These are phyloP conservation scores for Lepidochitona cinerea DNA, from an alignment of 2,888 invertebrate genomes.

Conservation along the genomic window DNA sequence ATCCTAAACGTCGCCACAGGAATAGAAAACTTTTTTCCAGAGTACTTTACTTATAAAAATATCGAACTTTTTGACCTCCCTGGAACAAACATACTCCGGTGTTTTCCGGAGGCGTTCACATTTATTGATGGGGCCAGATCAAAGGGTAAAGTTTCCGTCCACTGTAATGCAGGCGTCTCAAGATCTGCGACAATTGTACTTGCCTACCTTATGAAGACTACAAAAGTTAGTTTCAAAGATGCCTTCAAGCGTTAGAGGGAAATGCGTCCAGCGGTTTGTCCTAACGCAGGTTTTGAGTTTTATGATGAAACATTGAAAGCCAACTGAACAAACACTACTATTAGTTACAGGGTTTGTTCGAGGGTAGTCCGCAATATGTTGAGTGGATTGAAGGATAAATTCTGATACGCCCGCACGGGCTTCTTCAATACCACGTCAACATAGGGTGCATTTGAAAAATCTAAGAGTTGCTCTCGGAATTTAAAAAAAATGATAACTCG, in stretches of 20 bases:
- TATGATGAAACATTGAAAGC: too few relatives aligned
- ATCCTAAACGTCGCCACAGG: constrained; percentile 81
- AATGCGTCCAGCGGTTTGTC: constrained; percentile 80
- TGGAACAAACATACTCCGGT: constrained; percentile 54
- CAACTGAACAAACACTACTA: too few relatives aligned
- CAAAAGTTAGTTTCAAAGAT: constrained; percentile 75
- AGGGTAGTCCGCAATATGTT: too few relatives aligned
- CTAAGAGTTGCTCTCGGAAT: too few relatives aligned
- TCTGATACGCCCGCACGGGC: too few relatives aligned
- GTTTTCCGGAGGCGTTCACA: constrained; percentile 73
- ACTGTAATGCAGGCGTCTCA: constrained; percentile 95
- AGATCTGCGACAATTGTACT: constrained; percentile 85
- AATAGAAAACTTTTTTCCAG: constrained; percentile 65
- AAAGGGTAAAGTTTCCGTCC: constrained; percentile 80
- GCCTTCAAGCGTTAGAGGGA: constrained; percentile 80
- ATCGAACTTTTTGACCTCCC: constrained; percentile 75
- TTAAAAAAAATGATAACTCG: too few relatives aligned
- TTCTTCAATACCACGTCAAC: too few relatives aligned
- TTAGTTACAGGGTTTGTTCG: too few relatives aligned
- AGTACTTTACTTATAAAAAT: constrained; percentile 74
- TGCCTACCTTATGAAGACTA: constrained; percentile 81
- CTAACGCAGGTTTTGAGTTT: constrained; percentile 90
- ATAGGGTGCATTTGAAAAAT: too few relatives aligned
- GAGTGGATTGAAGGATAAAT: too few relatives aligned
- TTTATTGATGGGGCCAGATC: constrained; percentile 77